These are phyloP conservation scores for Bugula neritina DNA, from an alignment of 2,888 invertebrate species.

Conservation along the genomic window DNA sequence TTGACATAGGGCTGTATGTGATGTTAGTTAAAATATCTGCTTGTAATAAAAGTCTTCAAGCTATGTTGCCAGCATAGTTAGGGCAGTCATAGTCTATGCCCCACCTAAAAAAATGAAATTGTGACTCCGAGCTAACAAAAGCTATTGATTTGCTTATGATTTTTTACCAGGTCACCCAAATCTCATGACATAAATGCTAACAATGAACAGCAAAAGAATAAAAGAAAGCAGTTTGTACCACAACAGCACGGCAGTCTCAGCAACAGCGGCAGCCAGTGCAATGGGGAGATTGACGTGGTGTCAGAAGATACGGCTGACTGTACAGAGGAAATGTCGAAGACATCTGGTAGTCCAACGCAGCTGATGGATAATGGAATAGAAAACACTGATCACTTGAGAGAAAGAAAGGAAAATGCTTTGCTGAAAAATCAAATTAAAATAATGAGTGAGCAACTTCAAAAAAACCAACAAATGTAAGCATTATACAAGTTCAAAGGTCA, in stretches of 20 bases:
- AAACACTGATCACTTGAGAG: not conserved
- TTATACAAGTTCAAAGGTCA: no score
- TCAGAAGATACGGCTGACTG: not conserved
- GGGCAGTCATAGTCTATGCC: no score
- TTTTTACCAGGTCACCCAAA: constrained; percentile 2
- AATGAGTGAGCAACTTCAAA: constrained; percentile 21
- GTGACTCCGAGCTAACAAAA: no score
- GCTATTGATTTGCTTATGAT: no score
- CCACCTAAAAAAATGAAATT: no score
- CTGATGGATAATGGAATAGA: not conserved
- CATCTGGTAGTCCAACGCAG: not conserved
- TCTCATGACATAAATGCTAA: not conserved
- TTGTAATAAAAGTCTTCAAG: no score
- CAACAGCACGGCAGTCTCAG: constrained; percentile 14
- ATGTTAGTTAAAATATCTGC: no score
- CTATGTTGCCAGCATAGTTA: no score
- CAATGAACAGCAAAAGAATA: constrained; percentile 4
- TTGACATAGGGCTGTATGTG: no score
- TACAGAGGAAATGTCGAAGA: not conserved
- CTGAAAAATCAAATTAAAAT: constrained; percentile 26
- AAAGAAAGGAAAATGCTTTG: constrained; percentile 23
- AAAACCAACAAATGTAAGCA: constrained; percentile 25
- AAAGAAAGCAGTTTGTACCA: constrained; percentile 23
- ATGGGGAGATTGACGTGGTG: not conserved
- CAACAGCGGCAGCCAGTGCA: not conserved